Conservation (phyloP, 92 coral and sea anemone species). For the Nematostella vectensis region DNA sequence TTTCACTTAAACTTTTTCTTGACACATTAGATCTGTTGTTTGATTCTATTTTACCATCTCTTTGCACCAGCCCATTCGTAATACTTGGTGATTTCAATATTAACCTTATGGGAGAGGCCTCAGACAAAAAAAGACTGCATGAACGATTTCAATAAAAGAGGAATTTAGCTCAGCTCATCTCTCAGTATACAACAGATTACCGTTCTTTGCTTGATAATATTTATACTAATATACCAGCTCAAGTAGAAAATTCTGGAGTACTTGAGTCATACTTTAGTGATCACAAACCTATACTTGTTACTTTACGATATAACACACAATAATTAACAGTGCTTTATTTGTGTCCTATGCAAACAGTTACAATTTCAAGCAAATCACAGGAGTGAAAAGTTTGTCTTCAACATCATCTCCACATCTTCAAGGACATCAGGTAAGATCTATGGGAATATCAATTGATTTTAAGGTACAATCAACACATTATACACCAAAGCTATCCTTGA, state of each 20-base stretch:
- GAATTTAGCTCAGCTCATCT: constrained; percentile 44
- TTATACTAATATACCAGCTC: constrained; percentile 38
- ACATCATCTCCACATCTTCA: too few relatives aligned
- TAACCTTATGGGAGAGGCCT: constrained; percentile 27
- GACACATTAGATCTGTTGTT: constrained; percentile 33
- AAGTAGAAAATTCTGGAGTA: constrained; percentile 30
- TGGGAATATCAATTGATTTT: too few relatives aligned
- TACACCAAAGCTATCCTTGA: too few relatives aligned
- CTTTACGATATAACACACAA: too few relatives aligned
- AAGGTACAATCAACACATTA: too few relatives aligned
- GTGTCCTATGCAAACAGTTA: too few relatives aligned
- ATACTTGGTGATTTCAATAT: too few relatives aligned
- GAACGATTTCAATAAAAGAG: constrained; percentile 33
- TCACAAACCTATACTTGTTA: constrained; percentile 66
- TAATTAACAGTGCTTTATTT: too few relatives aligned
- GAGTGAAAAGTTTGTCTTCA: too few relatives aligned
- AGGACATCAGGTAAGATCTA: too few relatives aligned
- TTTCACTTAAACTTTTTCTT: constrained; percentile 20
- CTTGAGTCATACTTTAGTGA: constrained; percentile 63
- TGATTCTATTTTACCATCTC: constrained; percentile 13
- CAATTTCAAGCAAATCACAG: too few relatives aligned
- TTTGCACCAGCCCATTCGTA: too few relatives aligned
- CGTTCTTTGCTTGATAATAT: constrained; percentile 43
- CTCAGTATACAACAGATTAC: constrained; percentile 39
- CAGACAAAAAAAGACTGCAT: constrained; percentile 24